A percentile compares a stretch with the other conserved stretches of the same genome.
Conservation (phyloP, 2,888 invertebrate genomes). For the Mimumesa dahlbomi region DNA sequence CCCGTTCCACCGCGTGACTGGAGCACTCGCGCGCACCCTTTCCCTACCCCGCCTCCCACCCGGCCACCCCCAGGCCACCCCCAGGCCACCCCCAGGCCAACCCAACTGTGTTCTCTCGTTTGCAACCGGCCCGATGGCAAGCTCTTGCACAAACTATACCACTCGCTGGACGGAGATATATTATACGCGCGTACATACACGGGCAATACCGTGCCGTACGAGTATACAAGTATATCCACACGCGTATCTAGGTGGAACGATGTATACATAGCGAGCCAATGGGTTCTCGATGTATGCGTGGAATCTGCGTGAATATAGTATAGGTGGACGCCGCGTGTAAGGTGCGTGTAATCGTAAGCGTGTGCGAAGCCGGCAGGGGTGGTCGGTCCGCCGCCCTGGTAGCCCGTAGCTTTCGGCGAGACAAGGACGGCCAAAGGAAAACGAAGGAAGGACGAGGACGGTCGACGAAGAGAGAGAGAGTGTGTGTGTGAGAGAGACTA, state of each 20-base stretch:
- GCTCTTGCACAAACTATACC: constrained; percentile 64
- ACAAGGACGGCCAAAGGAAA: too few relatives aligned
- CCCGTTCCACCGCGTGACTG: constrained; percentile 60
- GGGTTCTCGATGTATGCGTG: constrained; percentile 27
- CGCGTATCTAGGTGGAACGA: not conserved
- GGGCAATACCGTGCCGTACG: constrained; percentile 41
- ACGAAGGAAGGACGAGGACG: too few relatives aligned
- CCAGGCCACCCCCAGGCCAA: constrained; percentile 15
- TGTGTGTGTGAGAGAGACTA: too few relatives aligned
- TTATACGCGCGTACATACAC: constrained; percentile 46
- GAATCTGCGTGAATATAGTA: constrained; percentile 48
- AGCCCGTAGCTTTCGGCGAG: too few relatives aligned
- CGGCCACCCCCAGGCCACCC: constrained; percentile 39
- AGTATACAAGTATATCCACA: constrained; percentile 37
- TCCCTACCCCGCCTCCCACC: constrained; percentile 31
- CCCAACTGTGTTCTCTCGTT: constrained; percentile 48
- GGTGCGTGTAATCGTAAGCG: constrained; percentile 58
- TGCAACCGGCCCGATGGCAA: constrained; percentile 57
- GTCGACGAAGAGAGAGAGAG: too few relatives aligned
- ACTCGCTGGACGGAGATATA: constrained; percentile 55
- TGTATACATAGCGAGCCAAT: not conserved
- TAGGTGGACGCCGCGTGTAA: constrained; percentile 53
- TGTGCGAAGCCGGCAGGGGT: constrained; percentile 3
- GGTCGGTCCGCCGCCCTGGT: too few relatives aligned
- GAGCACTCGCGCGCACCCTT: constrained; percentile 45